A percentile compares a stretch with the other conserved stretches of the same genome.
Conservation (phyloP, 35 echinoderm and acorn worm species). For the Heliocidaris erythrogramma region DNA sequence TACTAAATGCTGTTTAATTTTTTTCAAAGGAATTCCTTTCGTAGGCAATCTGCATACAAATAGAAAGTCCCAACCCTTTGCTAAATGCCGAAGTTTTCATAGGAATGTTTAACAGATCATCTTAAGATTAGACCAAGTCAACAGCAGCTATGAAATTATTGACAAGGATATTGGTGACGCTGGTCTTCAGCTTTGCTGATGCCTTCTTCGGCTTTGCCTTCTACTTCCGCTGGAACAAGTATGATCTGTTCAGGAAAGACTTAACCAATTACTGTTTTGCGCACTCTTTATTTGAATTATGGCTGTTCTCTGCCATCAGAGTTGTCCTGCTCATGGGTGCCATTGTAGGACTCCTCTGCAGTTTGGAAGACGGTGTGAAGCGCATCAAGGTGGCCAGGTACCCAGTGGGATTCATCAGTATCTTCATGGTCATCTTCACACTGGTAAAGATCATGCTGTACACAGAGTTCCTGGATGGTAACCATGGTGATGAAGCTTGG, state of each 20-base stretch:
- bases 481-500: background rate
- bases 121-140: background rate
- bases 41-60: too few relatives aligned
- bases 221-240: background rate
- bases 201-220: background rate
- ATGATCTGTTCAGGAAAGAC: background rate
- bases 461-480: background rate
- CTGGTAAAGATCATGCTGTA: background rate
- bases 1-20: too few relatives aligned
- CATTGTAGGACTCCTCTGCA: background rate
- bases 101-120: too few relatives aligned
- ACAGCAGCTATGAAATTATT: background rate
- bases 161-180: background rate
- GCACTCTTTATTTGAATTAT: background rate
- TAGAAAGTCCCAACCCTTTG: too few relatives aligned
- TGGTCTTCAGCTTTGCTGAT: conserved; percentile 21
- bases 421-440: background rate
- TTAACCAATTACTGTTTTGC: background rate
- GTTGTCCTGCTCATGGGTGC: background rate
- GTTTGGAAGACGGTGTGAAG: background rate
- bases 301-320: background rate
- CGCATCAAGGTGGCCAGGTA: background rate
- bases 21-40: too few relatives aligned
- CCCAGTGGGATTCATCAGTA: background rate
- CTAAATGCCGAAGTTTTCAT: too few relatives aligned